Evolutionary conservation across 2,113 vertebrate species (phyloP).

Genomic region (Heliornis fulica): DNA sequence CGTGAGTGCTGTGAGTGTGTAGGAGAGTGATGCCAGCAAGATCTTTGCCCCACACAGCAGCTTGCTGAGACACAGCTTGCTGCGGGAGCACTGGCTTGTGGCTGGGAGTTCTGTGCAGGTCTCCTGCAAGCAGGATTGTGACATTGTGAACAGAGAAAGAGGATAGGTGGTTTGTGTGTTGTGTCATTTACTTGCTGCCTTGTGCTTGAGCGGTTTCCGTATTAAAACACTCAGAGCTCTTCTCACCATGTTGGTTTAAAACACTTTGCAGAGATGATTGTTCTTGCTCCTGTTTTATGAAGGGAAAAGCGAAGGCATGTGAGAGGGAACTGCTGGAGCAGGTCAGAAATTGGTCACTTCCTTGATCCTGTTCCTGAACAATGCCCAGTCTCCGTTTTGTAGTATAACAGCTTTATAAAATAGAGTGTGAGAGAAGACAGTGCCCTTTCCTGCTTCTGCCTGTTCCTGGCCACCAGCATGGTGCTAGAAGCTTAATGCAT

Average conservation of each 20-base stretch:
- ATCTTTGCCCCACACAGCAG: slow-evolving; percentile 9
- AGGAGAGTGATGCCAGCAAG: background rate
- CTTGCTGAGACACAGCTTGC: background rate
- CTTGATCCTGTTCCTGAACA: background rate
- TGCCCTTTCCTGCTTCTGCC: background rate
- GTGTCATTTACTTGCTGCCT: background rate
- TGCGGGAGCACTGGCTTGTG: background rate
- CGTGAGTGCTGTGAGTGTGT: background rate
- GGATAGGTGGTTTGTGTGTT: background rate
- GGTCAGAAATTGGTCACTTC: background rate
- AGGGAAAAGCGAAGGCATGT: background rate
- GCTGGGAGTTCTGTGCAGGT: background rate
- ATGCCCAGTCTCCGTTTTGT: background rate
- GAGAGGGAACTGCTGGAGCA: background rate
- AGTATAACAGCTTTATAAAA: background rate
- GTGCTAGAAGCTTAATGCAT: background rate
- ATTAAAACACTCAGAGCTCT: background rate
- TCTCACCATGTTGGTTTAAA: background rate
- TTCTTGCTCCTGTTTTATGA: background rate
- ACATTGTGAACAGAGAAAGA: background rate
- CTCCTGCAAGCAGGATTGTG: background rate
- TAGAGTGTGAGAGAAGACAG: background rate
- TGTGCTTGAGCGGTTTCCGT: background rate
- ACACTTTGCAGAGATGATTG: background rate
- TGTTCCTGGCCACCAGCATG: background rate